These are phyloP conservation scores for Elephas maximus DNA, from an alignment of 2,113 vertebrate genomes.

Conservation along the genomic window DNA sequence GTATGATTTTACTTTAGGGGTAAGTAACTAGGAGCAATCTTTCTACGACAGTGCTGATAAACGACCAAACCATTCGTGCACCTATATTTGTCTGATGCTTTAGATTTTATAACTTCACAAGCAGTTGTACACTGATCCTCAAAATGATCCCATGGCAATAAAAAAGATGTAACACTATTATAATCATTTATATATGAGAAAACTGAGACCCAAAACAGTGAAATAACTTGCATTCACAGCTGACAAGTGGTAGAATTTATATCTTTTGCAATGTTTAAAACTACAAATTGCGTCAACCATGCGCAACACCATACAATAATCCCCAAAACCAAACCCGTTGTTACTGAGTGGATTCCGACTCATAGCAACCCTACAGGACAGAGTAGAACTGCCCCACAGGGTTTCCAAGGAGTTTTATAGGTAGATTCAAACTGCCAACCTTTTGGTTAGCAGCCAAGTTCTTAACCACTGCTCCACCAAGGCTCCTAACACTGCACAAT, in stretches of 20 bases:
- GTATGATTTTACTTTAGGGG: background rate
- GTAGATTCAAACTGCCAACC: too few species aligned
- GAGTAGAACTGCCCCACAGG: too few species aligned
- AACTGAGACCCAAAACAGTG: background rate
- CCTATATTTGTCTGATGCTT: background rate
- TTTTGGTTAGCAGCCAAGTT: too few species aligned
- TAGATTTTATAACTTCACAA: constrained; percentile 25
- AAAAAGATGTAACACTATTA: background rate
- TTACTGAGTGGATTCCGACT: too few species aligned
- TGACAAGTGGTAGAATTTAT: background rate
- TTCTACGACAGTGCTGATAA: background rate
- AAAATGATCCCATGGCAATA: background rate
- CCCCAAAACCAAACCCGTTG: background rate
- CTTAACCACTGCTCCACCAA: too few species aligned
- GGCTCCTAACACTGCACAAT: background rate
- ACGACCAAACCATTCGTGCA: background rate
- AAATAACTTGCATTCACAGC: background rate
- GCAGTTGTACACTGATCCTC: background rate
- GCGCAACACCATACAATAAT: background rate
- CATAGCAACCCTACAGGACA: too few species aligned
- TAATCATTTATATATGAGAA: background rate
- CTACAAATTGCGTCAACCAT: background rate
- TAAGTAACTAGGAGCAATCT: background rate
- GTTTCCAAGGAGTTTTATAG: too few species aligned
- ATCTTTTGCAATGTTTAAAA: background rate